Base-by-base conservation (phyloP, 35 echinoderm and acorn worm genomes). In the Stichopus chloronotus region DNA sequence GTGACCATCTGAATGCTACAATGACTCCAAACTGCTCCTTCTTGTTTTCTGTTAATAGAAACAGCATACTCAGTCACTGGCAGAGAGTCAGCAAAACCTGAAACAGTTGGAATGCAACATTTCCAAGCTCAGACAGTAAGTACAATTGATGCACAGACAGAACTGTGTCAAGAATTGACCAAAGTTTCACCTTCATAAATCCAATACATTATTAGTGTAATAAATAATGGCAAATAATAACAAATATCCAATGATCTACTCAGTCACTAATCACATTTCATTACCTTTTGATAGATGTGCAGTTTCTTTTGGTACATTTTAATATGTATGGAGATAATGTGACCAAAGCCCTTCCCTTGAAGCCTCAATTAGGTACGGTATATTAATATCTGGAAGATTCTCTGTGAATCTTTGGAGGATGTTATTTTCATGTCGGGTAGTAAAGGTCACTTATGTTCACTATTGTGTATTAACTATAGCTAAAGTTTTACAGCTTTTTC, bases 21-120 rank as follows among this genome's bases (percentile, higher is more conserved):
- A 13, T 71, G 65, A 71, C 11, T 71, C n/a, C 65, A 71, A 71
- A n/a, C 65, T 13, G 65, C 11, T 11, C 65, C 16, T 14, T 83
- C 55, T 83, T 56, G 55, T 83, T 52, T 83, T 83, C 43, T 43
- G 16, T 83, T 83, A 7, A n/a, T 83, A 83, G 80, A 55, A 24
- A 53, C 52, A 55, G 8, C 52, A 55, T 55, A 56, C 55, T 83
- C 25, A 13, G 55, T 55, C 80, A 55, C 55, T 83, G 53, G 53
- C 43, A 13, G 80, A 83, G 55, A 83, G 43, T 20, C 52, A 83
- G 17, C 52, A 55, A 43, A 83, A 56, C 53, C 5, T 83, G 7
- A 55, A 56, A 83, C 43, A 83, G 55, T 52, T 83, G 80, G 80
- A 83, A 7, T 53, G n/a, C 8, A 83, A 83, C 55, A 83, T 83